phyloP scores from a whole-genome alignment of 2,113 vertebrate genomes.

The Gorilla gorilla region DNA sequence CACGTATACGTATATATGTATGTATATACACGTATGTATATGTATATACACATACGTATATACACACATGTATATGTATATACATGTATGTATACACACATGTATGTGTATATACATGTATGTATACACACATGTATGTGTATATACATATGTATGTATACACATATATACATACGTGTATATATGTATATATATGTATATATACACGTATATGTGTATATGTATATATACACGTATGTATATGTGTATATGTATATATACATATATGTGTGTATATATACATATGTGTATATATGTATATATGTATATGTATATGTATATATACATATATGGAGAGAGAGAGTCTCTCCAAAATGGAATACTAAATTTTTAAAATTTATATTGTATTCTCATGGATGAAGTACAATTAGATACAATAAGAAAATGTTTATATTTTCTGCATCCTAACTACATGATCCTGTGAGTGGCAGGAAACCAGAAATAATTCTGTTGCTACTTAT shows the following conservation, averaged over 20 bases:
- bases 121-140: neutral
- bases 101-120: too few species aligned
- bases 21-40: too few species aligned
- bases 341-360: neutral
- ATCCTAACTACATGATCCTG: slow-evolving; percentile 24
- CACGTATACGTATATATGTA: too few species aligned
- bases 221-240: neutral
- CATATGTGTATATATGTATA: too few species aligned
- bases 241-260: neutral
- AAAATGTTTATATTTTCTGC: slow-evolving; percentile 36
- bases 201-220: neutral
- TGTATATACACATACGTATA: too few species aligned
- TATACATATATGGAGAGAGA: neutral
- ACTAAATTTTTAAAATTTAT: neutral
- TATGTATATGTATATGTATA: neutral
- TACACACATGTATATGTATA: too few species aligned
- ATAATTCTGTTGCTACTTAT: slow-evolving; percentile 73
- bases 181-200: neutral
- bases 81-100: too few species aligned
- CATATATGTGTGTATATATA: neutral
- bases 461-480: slow-evolving; percentile 70
- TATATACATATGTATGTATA: neutral
- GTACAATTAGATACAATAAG: slow-evolving; percentile 39
- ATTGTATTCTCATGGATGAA: neutral
- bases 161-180: too few species aligned